Conservation (phyloP, 2,888 invertebrate genomes). For the Tachina lurida region DNA sequence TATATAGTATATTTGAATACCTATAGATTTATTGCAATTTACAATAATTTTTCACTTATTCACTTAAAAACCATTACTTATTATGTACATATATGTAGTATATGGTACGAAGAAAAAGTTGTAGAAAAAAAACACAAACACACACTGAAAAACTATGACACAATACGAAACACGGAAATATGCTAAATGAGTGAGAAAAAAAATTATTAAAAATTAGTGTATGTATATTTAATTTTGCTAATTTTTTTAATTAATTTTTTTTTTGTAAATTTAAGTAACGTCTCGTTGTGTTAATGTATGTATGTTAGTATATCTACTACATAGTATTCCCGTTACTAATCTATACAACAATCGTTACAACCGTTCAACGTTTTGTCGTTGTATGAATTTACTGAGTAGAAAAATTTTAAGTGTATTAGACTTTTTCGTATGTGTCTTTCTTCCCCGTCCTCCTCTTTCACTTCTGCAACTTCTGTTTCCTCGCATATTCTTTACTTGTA, state of each 20-base stretch:
- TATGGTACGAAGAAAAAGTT: neutral
- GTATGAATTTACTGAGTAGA: slow-evolving; percentile 60
- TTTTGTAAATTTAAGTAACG: slow-evolving; percentile 54
- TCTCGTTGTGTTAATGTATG: slow-evolving; percentile 54
- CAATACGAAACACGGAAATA: slow-evolving; percentile 40
- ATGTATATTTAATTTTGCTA: neutral
- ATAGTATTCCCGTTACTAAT: slow-evolving; percentile 64
- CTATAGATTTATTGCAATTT: neutral
- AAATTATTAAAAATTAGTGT: neutral
- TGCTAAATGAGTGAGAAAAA: slow-evolving; percentile 11
- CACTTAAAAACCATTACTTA: slow-evolving; percentile 3
- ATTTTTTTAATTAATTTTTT: slow-evolving; percentile 11
- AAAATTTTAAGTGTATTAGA: slow-evolving; percentile 49
- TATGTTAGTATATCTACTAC: slow-evolving; percentile 19
- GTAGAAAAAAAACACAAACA: slow-evolving; percentile 2
- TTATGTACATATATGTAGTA: slow-evolving; percentile 11
- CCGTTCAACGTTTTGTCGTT: slow-evolving; percentile 67
- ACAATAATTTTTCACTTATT: slow-evolving; percentile 12
- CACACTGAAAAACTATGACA: slow-evolving; percentile 21
- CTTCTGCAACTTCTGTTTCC: slow-evolving; percentile 24
- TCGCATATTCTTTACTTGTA: neutral
- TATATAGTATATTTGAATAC: neutral
- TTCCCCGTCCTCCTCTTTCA: neutral
- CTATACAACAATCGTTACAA: slow-evolving; percentile 62
- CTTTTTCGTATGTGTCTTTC: slow-evolving; percentile 32